phyloP scores from a whole-genome alignment of 2,113 vertebrate genomes.

The Nothocercus nigrocapillus region DNA sequence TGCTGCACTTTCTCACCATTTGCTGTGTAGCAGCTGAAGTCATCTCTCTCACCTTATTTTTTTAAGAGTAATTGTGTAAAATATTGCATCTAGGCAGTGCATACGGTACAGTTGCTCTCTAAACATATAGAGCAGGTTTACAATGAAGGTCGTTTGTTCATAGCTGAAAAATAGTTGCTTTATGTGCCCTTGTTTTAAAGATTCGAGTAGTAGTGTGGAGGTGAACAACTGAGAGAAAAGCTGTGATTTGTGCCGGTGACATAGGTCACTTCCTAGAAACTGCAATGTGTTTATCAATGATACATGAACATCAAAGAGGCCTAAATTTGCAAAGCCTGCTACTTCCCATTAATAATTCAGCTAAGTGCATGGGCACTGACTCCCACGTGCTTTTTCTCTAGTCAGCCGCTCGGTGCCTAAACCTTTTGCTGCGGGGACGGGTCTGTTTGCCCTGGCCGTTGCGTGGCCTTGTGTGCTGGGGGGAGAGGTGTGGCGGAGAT shows the following conservation, averaged over 20 bases:
- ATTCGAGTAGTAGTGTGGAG: neutral
- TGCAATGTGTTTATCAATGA: neutral
- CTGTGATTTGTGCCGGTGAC: neutral
- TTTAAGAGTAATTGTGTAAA: neutral
- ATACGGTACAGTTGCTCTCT: neutral
- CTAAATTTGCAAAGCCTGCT: neutral
- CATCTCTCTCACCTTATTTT: neutral
- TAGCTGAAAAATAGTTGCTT: neutral
- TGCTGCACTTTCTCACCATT: neutral
- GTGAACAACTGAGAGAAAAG: neutral
- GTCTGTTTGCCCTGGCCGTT: neutral
- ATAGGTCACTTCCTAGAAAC: neutral
- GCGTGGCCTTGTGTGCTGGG: neutral
- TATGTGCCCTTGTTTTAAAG: neutral
- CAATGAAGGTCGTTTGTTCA: neutral
- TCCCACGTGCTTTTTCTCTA: neutral
- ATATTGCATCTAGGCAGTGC: neutral
- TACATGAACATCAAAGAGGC: slow-evolving; percentile 13
- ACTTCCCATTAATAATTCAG: slow-evolving; percentile 49
- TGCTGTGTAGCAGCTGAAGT: neutral
- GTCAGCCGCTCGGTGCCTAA: neutral
- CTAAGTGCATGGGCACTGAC: neutral
- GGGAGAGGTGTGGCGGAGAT: neutral
- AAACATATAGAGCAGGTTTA: neutral
- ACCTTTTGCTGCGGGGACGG: neutral